These are phyloP conservation scores for Cephonodes hylas DNA, from an alignment of 2,888 invertebrate genomes.

Conservation along the genomic window DNA sequence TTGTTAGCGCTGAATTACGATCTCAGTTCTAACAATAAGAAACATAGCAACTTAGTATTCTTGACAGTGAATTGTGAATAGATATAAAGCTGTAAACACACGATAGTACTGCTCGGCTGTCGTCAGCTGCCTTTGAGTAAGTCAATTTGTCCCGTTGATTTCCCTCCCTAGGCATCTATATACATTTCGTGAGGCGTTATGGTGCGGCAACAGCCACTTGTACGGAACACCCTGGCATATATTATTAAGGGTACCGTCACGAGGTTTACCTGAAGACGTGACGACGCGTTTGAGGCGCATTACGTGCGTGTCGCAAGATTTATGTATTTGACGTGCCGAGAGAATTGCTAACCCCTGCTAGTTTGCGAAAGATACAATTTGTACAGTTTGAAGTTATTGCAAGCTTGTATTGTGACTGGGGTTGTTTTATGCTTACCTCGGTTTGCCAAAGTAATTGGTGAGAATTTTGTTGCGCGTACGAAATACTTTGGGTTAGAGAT, in stretches of 20 bases:
- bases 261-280: slow-evolving; percentile 28
- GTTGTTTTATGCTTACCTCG: neutral
- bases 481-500: neutral
- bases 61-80: neutral
- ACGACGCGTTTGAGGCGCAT: slow-evolving; percentile 22
- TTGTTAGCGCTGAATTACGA: neutral
- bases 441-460: neutral
- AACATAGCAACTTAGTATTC: neutral
- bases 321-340: slow-evolving; percentile 43
- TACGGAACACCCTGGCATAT: slow-evolving; percentile 21
- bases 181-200: neutral
- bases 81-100: neutral
- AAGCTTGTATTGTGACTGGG: neutral
- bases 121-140: slow-evolving; percentile 1
- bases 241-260: slow-evolving; percentile 33
- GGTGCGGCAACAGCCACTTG: slow-evolving; percentile 8
- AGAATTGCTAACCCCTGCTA: neutral
- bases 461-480: neutral
- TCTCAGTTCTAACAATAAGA: neutral
- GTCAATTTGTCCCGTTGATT: slow-evolving; percentile 9
- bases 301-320: slow-evolving; percentile 39
- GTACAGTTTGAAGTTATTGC: neutral
- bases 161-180: neutral
- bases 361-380: slow-evolving; percentile 7
- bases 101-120: neutral